These are phyloP conservation scores for Elachura formosa DNA, from an alignment of 2,113 vertebrate species.

Conservation along the genomic window DNA sequence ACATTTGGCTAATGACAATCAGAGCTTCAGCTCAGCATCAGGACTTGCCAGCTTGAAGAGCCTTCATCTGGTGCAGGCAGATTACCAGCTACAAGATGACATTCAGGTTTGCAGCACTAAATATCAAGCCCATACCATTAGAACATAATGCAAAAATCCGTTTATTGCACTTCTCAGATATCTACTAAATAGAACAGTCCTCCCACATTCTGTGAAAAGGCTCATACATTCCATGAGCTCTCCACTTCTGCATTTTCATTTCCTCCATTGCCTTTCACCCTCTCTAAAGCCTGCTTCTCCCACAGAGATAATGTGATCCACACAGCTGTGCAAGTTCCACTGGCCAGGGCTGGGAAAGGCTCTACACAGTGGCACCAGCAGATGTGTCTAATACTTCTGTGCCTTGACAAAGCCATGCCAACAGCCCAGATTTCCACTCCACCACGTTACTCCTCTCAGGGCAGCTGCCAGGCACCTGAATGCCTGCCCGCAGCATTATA, in stretches of 20 bases:
- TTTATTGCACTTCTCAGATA: not conserved
- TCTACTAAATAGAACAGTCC: not conserved
- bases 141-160: not conserved
- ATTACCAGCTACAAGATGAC: not conserved
- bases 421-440: not conserved
- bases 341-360: not conserved
- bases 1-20: not conserved
- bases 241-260: not conserved
- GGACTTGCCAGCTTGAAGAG: not conserved
- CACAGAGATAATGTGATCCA: not conserved
- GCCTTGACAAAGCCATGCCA: not conserved
- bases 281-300: not conserved
- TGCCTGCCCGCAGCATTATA: not conserved
- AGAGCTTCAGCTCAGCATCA: not conserved
- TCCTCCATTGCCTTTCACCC: not conserved
- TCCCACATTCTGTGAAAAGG: not conserved
- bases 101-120: not conserved
- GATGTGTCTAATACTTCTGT: rapidly evolving
- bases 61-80: not conserved
- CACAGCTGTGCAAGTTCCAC: not conserved
- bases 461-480: not conserved
- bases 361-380: rapidly evolving
- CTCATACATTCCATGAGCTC: not conserved
- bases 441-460: not conserved
- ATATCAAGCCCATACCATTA: not conserved